Percentiles rank a stretch among this genome's conserved stretches.
Evolutionary conservation across 2,888 invertebrate species (phyloP).

Genomic region (Andricus quercusramuli): DNA sequence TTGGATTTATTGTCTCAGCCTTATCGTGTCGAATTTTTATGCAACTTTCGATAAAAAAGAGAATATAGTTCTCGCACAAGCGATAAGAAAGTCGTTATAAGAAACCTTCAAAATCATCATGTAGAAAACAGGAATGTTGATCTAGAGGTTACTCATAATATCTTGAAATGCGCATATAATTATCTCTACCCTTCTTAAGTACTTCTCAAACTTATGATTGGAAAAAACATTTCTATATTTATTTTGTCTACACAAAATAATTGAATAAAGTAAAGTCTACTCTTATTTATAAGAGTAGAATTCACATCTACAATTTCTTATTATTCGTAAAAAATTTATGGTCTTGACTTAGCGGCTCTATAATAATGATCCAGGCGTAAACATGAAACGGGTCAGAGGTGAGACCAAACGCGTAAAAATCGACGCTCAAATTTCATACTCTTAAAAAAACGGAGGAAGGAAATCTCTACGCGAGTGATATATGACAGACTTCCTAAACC

Average conservation of each 20-base stretch:
- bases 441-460: constrained; percentile 40
- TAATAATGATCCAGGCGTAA: constrained; percentile 27
- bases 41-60: constrained; percentile 54
- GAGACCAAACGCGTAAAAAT: constrained; percentile 48
- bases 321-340: neutral
- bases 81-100: constrained; percentile 36
- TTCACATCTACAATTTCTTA: neutral
- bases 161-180: neutral
- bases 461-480: constrained; percentile 38
- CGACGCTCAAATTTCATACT: constrained; percentile 51
- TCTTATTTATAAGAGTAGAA: constrained; percentile 2
- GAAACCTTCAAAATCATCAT: neutral
- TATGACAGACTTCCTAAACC: constrained; percentile 14
- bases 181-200: neutral
- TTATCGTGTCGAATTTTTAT: constrained; percentile 62
- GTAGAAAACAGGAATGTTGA: constrained; percentile 1
- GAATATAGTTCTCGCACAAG: constrained; percentile 29
- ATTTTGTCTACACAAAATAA: neutral
- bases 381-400: constrained; percentile 43
- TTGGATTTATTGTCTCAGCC: constrained; percentile 62
- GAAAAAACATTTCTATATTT: neutral
- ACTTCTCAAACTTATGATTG: neutral
- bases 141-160: neutral
- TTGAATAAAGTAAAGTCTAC: neutral
- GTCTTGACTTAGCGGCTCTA: neutral